Evolutionary conservation across 2,888 invertebrate species (phyloP), one percentile per base, ranked within the genome.

Genomic region (Cephus sareptanus): DNA sequence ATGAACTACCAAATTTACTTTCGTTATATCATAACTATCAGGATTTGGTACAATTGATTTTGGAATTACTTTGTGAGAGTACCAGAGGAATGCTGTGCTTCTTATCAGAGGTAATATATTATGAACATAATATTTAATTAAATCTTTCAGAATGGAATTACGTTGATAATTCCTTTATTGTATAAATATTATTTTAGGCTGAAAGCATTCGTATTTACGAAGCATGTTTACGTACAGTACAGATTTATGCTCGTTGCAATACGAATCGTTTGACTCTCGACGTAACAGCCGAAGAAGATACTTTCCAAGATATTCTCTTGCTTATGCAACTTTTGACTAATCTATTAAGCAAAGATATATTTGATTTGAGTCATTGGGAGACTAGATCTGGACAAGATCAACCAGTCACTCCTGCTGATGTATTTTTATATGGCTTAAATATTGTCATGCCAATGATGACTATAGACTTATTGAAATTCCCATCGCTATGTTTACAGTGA

Each of bases 1-100:
- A 93, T 34, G 95, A 95, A 89, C 91, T 96, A 81, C 94, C 96
- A 1, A 94, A 93, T n/a, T 93, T 97, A 74, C 90, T 97, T 78
- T 95, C 93, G 80, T 90, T 95, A 56, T 97, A 96, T 89, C 95
- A 96, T 91, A 96, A 96, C 91, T 96, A 96, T 90, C 95, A 95
- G 77, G 94, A 95, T 78, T 94, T 97, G 79, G 96, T 97, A 75
- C 94, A 96, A 86, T 93, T 96, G 23, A 94, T 96, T 73, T 92
- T 96, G 80, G 95, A 95, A 88, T 91, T 97, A 69, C 95, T 96
- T 81, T 94, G 94, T 69, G 95, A 95, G 87, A 94, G 95, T 85
- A 95, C 96, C 1, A 94, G 95, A 85, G 93, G 94, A 81, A 95
- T 96, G 93, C 91, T 96, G 77, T 94, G 95, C 85, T 95, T 94